Percentiles rank a stretch among this genome's conserved stretches.
These are phyloP conservation scores for Harpegnathos saltator DNA, from an alignment of 1,140 invertebrate genomes.

Conservation along the genomic window DNA sequence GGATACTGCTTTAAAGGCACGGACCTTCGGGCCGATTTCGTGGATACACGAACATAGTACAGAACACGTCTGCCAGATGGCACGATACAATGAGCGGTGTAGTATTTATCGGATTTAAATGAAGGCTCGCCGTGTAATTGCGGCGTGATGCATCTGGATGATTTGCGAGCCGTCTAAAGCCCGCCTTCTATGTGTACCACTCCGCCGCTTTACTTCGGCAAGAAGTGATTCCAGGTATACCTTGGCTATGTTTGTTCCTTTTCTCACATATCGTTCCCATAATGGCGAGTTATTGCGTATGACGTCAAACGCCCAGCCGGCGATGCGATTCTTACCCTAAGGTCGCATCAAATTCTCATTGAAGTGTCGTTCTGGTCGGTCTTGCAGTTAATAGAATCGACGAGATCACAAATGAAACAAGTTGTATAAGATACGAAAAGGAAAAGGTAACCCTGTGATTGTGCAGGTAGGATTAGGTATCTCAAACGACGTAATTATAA, in stretches of 20 bases:
- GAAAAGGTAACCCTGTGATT: not conserved
- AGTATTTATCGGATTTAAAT: constrained; percentile 86
- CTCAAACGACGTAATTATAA: not conserved
- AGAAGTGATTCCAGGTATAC: constrained; percentile 69
- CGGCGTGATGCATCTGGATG: constrained; percentile 84
- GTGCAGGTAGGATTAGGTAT: not conserved
- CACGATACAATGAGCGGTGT: constrained; percentile 81
- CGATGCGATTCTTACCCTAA: constrained; percentile 64
- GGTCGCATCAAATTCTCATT: constrained; percentile 53
- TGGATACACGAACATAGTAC: constrained; percentile 38
- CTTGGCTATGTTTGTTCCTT: constrained; percentile 39
- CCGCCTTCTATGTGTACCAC: constrained; percentile 74
- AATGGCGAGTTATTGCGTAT: constrained; percentile 77
- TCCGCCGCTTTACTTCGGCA: constrained; percentile 12
- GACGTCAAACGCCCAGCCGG: constrained; percentile 26
- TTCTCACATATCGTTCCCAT: constrained; percentile 65
- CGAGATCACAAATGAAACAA: not conserved
- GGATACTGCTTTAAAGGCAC: constrained; percentile 42
- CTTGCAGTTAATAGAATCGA: constrained; percentile 52
- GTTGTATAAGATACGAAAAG: not conserved
- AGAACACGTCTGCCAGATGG: constrained; percentile 75
- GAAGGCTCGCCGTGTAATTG: constrained; percentile 86
- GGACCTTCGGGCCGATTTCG: constrained; percentile 52
- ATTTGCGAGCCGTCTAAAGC: constrained; percentile 82
- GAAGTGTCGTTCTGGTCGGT: constrained; percentile 67